phyloP scores from a whole-genome alignment of 2,113 vertebrate species.

The Myrmecophaga tridactyla region DNA sequence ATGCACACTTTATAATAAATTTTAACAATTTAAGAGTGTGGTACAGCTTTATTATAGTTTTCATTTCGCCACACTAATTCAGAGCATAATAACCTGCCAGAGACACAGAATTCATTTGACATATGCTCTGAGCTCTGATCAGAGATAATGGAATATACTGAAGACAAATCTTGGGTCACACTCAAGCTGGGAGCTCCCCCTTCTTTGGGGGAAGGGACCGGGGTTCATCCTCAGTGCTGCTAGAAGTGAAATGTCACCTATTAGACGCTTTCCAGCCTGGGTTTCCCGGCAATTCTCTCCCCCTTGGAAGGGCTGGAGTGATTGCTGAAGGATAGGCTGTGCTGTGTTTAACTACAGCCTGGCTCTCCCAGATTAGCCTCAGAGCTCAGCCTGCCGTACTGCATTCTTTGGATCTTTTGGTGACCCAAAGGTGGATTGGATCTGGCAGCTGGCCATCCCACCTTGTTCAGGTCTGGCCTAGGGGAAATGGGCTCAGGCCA shows the following conservation, averaged over 20 bases:
- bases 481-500: background rate
- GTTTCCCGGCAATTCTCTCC: background rate
- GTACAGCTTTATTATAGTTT: slow-evolving; percentile 72
- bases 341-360: background rate
- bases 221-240: too few species aligned
- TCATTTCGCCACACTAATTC: slow-evolving; percentile 81
- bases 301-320: background rate
- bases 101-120: slow-evolving; percentile 71
- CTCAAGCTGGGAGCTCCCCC: background rate
- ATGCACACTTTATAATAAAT: slow-evolving; percentile 52
- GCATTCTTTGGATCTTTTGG: background rate
- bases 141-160: slow-evolving; percentile 67
- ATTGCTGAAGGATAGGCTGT: background rate
- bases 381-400: background rate
- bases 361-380: background rate
- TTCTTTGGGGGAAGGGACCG: background rate
- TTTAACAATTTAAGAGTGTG: slow-evolving; percentile 67
- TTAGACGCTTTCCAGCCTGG: background rate
- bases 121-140: slow-evolving; percentile 61
- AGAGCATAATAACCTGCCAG: slow-evolving; percentile 75
- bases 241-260: rapidly evolving
- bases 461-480: background rate
- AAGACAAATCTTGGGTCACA: slow-evolving; percentile 22
- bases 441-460: background rate
- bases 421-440: background rate